Evolutionary conservation across 2,797 vertebrate species (phyloP), one percentile per base, ranked within the genome.

Genomic region (Champsocephalus gunnari): DNA sequence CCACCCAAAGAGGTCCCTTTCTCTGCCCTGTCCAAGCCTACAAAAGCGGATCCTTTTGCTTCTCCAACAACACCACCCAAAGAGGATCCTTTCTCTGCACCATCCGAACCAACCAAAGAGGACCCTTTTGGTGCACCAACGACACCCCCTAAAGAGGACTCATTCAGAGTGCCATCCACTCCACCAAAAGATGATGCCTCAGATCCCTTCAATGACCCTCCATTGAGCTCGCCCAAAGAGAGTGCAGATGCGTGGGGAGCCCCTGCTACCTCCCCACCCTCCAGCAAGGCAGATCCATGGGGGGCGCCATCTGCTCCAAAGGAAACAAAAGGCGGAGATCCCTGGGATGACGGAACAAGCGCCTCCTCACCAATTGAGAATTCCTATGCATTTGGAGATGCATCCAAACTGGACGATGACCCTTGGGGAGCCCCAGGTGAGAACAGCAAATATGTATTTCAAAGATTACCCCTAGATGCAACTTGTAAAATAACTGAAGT

Each of bases 171-270:
- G 10, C 63, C 71, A 28, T 43, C 74, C 7, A 83, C 60, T 43
- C 63, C 71, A 50, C 56, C 83, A 19, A 73, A 73, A 60, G 77
- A 75, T 7, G 56, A 21, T 7, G 7, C 68, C 7, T 57, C 82
- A 1, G 84, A 84, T 65, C 83, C 89, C 12, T 92, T 92, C 54
- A 74, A 3, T 59, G 56, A 67, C 14, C 78, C 84, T 56, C 50
- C 12, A 1, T 21, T 67, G 51, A 86, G 32, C 24, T 78, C 78
- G 0, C 78, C 89, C 12, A 64, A 82, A 51, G 75, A n/a, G 7
- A 67, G 66, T 34, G 43, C 73, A 73, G 95, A 96, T 65, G 93
- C 95, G 0, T 99, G 97, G 97, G 92, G 81, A 12, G 64, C 79
- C 7, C 49, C 87, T 9, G 60, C 84, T 17, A 80, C 71, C 64